A percentile compares a stretch with the other conserved stretches of the same genome.
phyloP scores from a whole-genome alignment of 2,888 invertebrate genomes.

The Lamellibrachia satsuma region DNA sequence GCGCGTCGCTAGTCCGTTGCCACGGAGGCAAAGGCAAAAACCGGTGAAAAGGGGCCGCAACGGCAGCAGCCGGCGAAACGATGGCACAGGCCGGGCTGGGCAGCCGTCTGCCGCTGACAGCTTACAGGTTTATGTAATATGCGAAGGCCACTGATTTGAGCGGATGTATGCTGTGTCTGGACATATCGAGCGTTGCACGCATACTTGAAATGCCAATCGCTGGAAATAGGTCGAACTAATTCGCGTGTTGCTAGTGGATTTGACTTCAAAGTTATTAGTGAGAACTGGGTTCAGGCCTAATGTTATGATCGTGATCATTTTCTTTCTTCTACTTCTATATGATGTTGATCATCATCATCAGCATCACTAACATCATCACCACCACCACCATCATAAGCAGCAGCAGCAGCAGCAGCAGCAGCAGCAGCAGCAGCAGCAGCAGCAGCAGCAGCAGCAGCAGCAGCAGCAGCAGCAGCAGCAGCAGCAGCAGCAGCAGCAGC shows the following conservation, averaged over 20 bases:
- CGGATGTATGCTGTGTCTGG: neutral
- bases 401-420: neutral
- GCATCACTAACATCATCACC: neutral
- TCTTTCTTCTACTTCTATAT: neutral
- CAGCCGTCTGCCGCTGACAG: neutral
- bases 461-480: neutral
- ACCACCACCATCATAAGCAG: neutral
- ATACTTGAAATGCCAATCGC: neutral
- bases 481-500: neutral
- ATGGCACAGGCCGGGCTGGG: neutral
- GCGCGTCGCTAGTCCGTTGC: neutral
- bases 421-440: too few species aligned
- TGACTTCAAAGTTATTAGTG: neutral
- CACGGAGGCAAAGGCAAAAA: slow-evolving; percentile 1
- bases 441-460: neutral
- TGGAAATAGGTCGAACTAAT: neutral
- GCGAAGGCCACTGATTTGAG: neutral
- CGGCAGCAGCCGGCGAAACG: neutral
- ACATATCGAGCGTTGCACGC: neutral
- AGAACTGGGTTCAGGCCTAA: neutral
- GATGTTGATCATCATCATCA: neutral
- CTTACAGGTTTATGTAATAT: neutral
- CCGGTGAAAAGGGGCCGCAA: neutral
- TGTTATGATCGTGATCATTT: neutral
- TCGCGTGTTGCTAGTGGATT: neutral